Evolutionary conservation across 2,888 invertebrate species (phyloP).

Genomic region (Zhengitettix transpicula): DNA sequence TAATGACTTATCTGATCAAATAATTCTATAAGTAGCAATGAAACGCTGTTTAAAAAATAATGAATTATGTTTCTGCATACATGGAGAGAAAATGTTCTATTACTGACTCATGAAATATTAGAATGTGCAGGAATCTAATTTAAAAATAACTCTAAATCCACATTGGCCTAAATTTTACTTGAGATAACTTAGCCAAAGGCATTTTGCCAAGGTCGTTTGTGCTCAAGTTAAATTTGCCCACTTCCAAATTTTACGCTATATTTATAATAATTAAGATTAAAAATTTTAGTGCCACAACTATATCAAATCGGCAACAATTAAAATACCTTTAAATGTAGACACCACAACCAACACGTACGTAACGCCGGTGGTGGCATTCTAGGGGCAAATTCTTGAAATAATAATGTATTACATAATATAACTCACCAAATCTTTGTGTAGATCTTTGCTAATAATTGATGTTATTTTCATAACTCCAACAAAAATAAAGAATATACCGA

Average conservation of each 20-base stretch:
- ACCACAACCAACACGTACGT: conserved; percentile 1
- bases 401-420: not conserved
- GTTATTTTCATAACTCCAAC: conserved; percentile 86
- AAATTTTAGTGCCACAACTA: no score
- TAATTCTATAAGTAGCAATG: no score
- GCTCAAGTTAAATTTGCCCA: conserved; percentile 1
- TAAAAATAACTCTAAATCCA: conserved; percentile 9
- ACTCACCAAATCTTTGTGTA: conserved; percentile 91
- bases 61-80: no score
- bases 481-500: conserved; percentile 90
- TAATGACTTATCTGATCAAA: not conserved
- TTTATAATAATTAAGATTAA: not conserved
- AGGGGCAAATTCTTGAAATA: conserved; percentile 1
- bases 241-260: not conserved
- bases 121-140: not conserved
- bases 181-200: conserved; percentile 5
- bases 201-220: conserved; percentile 6
- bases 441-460: conserved; percentile 80
- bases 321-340: conserved; percentile 1
- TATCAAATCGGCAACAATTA: not conserved
- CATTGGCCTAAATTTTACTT: conserved; percentile 7
- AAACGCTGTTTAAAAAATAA: not conserved
- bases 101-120: not conserved
- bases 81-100: not conserved
- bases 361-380: conserved; percentile 1